Percentiles rank a stretch among this genome's conserved stretches.
phyloP scores from a whole-genome alignment of 2,888 invertebrate genomes.

The Omphaloscelis lunosa region DNA sequence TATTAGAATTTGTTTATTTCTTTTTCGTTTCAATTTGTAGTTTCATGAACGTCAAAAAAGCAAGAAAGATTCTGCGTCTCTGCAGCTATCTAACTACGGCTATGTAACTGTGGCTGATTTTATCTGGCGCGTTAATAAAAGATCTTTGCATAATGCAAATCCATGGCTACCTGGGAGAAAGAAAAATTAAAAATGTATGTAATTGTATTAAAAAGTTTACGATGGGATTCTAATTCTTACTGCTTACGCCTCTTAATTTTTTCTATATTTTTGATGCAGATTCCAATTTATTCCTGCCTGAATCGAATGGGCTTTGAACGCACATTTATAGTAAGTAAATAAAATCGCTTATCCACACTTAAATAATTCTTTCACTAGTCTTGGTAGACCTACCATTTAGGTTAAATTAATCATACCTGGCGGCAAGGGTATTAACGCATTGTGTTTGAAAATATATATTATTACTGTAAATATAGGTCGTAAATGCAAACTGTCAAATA shows the following conservation, averaged over 20 bases:
- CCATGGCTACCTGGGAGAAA: conserved; percentile 43
- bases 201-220: conserved; percentile 44
- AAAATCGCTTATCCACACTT: not conserved
- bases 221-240: conserved; percentile 39
- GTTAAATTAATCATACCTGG: conserved; percentile 9
- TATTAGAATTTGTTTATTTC: too few species aligned
- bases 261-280: not conserved
- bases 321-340: not conserved
- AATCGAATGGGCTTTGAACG: not conserved
- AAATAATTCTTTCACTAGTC: not conserved
- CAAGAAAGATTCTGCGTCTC: not conserved
- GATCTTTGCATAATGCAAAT: conserved; percentile 60
- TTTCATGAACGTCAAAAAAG: conserved; percentile 19
- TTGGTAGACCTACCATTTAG: conserved; percentile 3
- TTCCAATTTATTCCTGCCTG: not conserved
- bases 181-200: conserved; percentile 45
- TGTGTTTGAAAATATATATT: conserved; percentile 11
- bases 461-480: conserved; percentile 24
- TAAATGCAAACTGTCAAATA: conserved; percentile 17
- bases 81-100: conserved; percentile 13
- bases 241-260: conserved; percentile 61
- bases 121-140: conserved; percentile 55
- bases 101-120: conserved; percentile 40
- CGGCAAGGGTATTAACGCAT: not conserved
- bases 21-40: conserved; percentile 7